Evolutionary conservation across 2,797 vertebrate genomes (phyloP).

Genomic region (Lacerta bilineata): DNA sequence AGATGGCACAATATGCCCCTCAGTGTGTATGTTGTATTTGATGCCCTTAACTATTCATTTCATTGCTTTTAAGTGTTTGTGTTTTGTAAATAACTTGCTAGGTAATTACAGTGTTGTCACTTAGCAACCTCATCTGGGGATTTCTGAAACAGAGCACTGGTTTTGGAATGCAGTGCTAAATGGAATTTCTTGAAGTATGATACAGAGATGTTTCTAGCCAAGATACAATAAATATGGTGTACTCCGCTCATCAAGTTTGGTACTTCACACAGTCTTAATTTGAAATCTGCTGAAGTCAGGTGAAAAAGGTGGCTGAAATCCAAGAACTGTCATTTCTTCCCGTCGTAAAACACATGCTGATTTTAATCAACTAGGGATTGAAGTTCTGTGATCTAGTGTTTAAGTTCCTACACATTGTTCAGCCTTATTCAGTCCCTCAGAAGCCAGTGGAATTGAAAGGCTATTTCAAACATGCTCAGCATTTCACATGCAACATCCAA

Average conservation of each 20-base stretch:
- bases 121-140: conserved; percentile 11
- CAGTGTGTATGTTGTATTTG: conserved; percentile 18
- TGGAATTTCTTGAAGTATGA: conserved; percentile 13
- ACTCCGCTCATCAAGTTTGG: not conserved
- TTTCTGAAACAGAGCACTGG: conserved; percentile 41
- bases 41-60: conserved; percentile 7
- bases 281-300: not conserved
- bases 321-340: conserved; percentile 5
- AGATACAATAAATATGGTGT: not conserved
- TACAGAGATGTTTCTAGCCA: not conserved
- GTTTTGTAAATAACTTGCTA: conserved; percentile 18
- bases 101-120: conserved; percentile 54
- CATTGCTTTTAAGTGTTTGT: conserved; percentile 29
- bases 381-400: not conserved
- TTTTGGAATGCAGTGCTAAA: conserved; percentile 7
- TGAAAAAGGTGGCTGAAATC: not conserved
- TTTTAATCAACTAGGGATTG: not conserved
- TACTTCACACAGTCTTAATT: not conserved
- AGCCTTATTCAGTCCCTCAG: not conserved
- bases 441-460: not conserved
- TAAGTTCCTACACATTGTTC: not conserved
- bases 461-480: not conserved
- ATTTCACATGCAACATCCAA: not conserved
- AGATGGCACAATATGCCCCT: conserved; percentile 32
- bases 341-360: not conserved